Percentiles rank a stretch among this genome's conserved stretches.
These are phyloP conservation scores for Microcebus lehilahytsara DNA, from an alignment of 2,113 vertebrate species.

Conservation along the genomic window DNA sequence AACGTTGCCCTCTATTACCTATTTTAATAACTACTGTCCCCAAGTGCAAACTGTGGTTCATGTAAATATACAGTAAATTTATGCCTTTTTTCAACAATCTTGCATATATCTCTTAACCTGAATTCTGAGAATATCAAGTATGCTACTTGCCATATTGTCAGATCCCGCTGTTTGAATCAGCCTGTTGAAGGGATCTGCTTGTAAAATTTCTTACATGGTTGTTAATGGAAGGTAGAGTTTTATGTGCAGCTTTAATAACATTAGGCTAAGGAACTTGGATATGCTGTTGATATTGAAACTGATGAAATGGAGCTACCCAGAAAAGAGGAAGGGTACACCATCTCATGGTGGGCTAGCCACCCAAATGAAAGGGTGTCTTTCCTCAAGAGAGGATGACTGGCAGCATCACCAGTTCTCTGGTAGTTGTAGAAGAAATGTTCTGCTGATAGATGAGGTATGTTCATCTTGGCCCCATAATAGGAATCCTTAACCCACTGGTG, in stretches of 20 bases:
- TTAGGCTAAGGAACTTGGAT: background rate
- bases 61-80: background rate
- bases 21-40: background rate
- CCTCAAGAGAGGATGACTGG: background rate
- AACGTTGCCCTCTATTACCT: background rate
- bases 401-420: background rate
- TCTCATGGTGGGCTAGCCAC: background rate
- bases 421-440: background rate
- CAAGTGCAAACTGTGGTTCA: background rate
- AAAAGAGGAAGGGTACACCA: background rate
- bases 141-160: conserved; percentile 6
- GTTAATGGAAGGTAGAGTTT: background rate
- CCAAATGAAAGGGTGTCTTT: background rate
- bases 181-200: background rate
- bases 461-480: background rate
- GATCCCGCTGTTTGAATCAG: background rate
- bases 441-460: background rate
- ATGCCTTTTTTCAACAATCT: background rate
- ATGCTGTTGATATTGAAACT: background rate
- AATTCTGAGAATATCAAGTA: background rate
- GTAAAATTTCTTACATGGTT: background rate
- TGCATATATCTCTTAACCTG: conserved; percentile 17
- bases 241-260: background rate
- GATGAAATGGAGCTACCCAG: background rate
- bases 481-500: background rate